phyloP scores from a whole-genome alignment of 2,113 vertebrate species.

The Anas platyrhynchos region DNA sequence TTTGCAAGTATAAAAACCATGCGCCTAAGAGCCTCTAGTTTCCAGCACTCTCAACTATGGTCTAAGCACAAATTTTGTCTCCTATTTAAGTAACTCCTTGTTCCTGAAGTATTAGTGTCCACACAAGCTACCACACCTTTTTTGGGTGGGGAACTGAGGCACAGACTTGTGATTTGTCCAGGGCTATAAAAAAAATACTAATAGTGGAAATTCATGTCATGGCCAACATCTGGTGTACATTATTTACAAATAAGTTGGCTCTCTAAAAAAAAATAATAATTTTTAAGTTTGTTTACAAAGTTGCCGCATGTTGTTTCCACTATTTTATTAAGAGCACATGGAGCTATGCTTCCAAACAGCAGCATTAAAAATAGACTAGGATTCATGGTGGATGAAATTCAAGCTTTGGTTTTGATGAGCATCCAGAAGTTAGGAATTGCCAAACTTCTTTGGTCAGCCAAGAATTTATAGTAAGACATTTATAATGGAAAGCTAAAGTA shows the following conservation, averaged over 20 bases:
- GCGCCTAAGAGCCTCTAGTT: neutral
- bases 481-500: constrained; percentile 21
- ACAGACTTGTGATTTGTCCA: neutral
- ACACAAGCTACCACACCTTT: constrained; percentile 37
- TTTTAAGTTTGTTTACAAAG: constrained; percentile 58
- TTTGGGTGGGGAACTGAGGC: neutral
- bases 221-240: constrained; percentile 49
- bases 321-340: constrained; percentile 61
- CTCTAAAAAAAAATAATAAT: neutral
- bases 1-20: neutral
- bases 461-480: constrained; percentile 45
- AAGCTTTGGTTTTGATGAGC: constrained; percentile 63
- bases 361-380: constrained; percentile 63
- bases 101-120: neutral
- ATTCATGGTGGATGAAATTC: constrained; percentile 47
- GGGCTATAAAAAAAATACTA: constrained; percentile 27
- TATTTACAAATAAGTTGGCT: constrained; percentile 61
- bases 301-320: constrained; percentile 42
- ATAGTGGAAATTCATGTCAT: constrained; percentile 33
- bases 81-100: neutral
- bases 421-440: constrained; percentile 54
- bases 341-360: constrained; percentile 45
- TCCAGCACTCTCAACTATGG: neutral
- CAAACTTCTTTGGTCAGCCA: constrained; percentile 45
- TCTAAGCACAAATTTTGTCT: neutral